phyloP scores from a whole-genome alignment of 2,797 vertebrate genomes.

The Sebastes iracundus region DNA sequence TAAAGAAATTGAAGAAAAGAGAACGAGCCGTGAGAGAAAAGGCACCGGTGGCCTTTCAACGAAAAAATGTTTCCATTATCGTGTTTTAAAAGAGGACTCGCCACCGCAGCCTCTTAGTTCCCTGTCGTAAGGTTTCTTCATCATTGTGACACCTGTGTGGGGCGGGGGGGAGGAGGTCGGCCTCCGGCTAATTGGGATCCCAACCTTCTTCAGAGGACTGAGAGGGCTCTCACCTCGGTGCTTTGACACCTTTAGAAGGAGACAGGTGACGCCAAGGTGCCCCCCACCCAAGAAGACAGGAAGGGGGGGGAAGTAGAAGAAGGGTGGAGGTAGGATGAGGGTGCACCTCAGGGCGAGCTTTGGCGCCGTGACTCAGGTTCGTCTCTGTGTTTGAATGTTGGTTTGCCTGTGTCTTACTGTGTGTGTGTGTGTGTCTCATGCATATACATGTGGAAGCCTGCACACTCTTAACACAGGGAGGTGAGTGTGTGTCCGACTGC shows the following conservation, averaged over 20 bases:
- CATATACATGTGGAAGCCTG: conserved; percentile 58
- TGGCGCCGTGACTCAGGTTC: conserved; percentile 45
- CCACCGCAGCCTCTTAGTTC: neutral
- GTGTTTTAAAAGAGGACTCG: neutral
- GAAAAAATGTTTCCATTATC: conserved; percentile 7
- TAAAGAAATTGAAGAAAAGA: neutral
- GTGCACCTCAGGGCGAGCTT: conserved; percentile 59
- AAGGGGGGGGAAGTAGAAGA: neutral
- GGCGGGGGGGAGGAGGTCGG: neutral
- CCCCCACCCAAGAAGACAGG: conserved; percentile 52
- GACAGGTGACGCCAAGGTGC: conserved; percentile 57
- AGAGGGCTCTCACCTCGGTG: conserved; percentile 25
- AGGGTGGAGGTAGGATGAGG: conserved; percentile 30
- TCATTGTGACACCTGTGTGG: conserved; percentile 22
- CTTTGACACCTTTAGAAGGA: conserved; percentile 64
- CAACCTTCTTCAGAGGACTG: conserved; percentile 36
- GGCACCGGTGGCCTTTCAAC: neutral
- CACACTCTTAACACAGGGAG: conserved; percentile 12
- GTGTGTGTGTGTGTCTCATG: neutral
- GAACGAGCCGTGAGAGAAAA: conserved; percentile 9
- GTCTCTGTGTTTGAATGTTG: conserved; percentile 30
- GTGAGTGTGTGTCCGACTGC: conserved; percentile 14
- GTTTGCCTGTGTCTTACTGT: conserved; percentile 17
- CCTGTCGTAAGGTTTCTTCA: conserved; percentile 1
- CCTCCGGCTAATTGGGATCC: conserved; percentile 60